A percentile compares a stretch with the other conserved stretches of the same genome.
phyloP scores from a whole-genome alignment of 2,888 invertebrate species.

The Eilema caniola region DNA sequence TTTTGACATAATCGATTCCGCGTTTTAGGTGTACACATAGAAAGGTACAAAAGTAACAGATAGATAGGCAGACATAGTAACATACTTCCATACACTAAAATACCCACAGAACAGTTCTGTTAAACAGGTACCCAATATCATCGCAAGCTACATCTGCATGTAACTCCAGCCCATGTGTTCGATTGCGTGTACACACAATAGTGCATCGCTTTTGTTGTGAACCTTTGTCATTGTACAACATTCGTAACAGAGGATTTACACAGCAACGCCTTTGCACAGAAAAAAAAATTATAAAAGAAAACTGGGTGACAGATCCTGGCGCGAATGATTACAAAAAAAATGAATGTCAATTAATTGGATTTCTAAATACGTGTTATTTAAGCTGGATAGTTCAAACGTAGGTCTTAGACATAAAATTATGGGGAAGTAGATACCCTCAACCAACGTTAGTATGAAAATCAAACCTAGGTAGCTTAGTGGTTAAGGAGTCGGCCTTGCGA shows the following conservation, averaged over 20 bases:
- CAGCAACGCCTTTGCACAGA: conserved; percentile 67
- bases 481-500: too few relatives aligned
- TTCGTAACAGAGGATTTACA: conserved; percentile 78
- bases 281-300: conserved; percentile 33
- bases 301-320: conserved; percentile 18
- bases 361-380: background rate
- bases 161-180: conserved; percentile 39
- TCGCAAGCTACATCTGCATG: conserved; percentile 54
- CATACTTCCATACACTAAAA: too few relatives aligned
- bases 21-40: too few relatives aligned
- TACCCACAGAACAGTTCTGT: too few relatives aligned
- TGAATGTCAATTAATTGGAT: conserved; percentile 6
- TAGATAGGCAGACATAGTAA: too few relatives aligned
- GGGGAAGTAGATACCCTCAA: background rate
- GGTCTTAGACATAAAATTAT: background rate
- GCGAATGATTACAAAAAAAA: background rate
- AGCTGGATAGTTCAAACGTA: background rate
- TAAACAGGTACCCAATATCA: too few relatives aligned
- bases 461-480: too few relatives aligned
- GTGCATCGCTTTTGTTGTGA: conserved; percentile 67
- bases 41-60: too few relatives aligned
- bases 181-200: conserved; percentile 70
- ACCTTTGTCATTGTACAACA: conserved; percentile 46
- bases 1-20: too few relatives aligned
- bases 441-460: too few relatives aligned